A percentile compares a stretch with the other conserved stretches of the same genome.
Conservation (phyloP, 2,113 vertebrate species). For the Psettodes erumei region DNA sequence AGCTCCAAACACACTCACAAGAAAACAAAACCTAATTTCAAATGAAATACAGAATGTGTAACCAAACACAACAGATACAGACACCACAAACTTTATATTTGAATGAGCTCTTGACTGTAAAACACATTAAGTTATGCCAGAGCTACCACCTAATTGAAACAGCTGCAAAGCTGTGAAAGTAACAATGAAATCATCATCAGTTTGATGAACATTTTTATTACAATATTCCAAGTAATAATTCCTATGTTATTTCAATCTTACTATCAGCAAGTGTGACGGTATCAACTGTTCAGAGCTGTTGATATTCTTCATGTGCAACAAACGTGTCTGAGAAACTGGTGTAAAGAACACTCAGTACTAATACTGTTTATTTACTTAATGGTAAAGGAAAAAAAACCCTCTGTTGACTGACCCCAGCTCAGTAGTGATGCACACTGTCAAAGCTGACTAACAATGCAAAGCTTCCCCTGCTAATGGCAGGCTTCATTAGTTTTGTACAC, state of each 20-base stretch:
- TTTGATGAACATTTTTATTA: no score
- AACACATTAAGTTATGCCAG: constrained; percentile 16
- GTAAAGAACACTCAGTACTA: background rate
- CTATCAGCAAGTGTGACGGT: background rate
- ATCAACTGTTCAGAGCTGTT: background rate
- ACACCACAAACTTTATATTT: constrained; percentile 13
- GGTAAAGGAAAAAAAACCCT: background rate
- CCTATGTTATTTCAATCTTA: no score
- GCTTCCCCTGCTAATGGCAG: constrained; percentile 39
- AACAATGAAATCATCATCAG: background rate
- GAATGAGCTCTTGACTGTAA: no score
- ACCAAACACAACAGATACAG: background rate
- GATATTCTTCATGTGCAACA: background rate
- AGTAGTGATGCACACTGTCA: constrained; percentile 22
- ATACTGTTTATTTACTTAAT: background rate
- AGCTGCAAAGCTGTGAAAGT: background rate
- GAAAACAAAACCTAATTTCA: background rate
- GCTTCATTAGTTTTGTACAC: constrained; percentile 58
- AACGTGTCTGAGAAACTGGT: background rate
- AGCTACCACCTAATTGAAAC: constrained; percentile 4
- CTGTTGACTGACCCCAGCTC: background rate
- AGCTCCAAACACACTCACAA: background rate
- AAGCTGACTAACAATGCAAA: constrained; percentile 7
- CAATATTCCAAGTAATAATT: no score
- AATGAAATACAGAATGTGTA: background rate